phyloP scores from a whole-genome alignment of 2,797 vertebrate genomes.

The Eulemur rubriventer region DNA sequence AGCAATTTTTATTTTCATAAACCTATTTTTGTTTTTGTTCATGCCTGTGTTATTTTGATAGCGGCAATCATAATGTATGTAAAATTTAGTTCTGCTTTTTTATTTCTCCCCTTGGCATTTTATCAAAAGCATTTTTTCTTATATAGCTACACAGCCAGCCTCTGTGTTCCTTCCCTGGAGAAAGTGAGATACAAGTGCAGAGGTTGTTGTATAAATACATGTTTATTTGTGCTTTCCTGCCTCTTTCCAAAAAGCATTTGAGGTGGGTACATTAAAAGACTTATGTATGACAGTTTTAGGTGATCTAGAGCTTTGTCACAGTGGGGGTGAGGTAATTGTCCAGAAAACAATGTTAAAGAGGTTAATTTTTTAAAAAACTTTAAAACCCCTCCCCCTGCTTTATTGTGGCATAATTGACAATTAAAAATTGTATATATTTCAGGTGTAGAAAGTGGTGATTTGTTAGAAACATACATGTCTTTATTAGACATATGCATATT shows the following conservation, averaged over 20 bases:
- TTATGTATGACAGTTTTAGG: neutral
- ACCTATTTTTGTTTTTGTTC: constrained; percentile 23
- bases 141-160: neutral
- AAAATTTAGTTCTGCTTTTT: constrained; percentile 7
- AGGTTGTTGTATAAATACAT: neutral
- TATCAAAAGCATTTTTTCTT: constrained; percentile 19
- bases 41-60: neutral
- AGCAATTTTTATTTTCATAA: neutral
- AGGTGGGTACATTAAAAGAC: neutral
- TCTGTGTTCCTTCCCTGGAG: constrained; percentile 30
- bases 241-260: constrained; percentile 2
- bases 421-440: neutral
- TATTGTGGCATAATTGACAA: neutral
- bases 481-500: neutral
- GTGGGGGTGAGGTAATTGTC: neutral
- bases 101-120: constrained; percentile 31
- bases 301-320: neutral
- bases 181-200: constrained; percentile 7
- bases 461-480: neutral
- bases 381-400: neutral
- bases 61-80: neutral
- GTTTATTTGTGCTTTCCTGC: constrained; percentile 40
- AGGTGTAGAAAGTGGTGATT: neutral
- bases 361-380: neutral
- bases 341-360: neutral